These are phyloP conservation scores for Hypotaenidia okinawae DNA, from an alignment of 2,797 vertebrate species.

Conservation along the genomic window DNA sequence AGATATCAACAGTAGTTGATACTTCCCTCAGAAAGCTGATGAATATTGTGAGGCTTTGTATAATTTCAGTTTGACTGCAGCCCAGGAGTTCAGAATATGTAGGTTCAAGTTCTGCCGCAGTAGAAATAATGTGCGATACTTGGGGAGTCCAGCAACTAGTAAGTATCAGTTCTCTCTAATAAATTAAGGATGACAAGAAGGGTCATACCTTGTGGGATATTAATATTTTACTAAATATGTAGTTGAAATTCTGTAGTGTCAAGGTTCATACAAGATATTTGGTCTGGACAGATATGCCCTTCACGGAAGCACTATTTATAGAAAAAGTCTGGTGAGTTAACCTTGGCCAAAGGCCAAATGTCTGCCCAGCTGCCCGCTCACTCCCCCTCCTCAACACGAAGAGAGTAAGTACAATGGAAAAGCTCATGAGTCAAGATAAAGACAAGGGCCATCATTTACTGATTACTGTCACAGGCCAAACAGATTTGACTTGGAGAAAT, in stretches of 20 bases:
- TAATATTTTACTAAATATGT: neutral
- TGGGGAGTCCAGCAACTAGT: neutral
- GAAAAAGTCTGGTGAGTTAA: neutral
- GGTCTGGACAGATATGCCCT: neutral
- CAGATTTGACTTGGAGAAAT: neutral
- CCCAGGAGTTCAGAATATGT: neutral
- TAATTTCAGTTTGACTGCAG: neutral
- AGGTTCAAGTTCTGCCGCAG: neutral
- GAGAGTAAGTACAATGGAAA: neutral
- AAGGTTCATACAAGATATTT: neutral
- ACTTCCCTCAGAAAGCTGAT: constrained; percentile 9
- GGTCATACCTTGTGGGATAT: neutral
- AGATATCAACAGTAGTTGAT: neutral
- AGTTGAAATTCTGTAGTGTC: neutral
- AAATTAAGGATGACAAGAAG: neutral
- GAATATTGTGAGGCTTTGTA: neutral
- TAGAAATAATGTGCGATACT: neutral
- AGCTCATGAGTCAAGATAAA: neutral
- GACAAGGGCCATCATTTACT: neutral
- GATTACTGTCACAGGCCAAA: neutral
- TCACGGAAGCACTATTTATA: neutral
- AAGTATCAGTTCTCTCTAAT: neutral
- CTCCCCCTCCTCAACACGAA: neutral
- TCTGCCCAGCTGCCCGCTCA: neutral
- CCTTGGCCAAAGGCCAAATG: neutral